These are phyloP conservation scores for Tortricodes alternella DNA, from an alignment of 2,888 invertebrate species.

Conservation along the genomic window DNA sequence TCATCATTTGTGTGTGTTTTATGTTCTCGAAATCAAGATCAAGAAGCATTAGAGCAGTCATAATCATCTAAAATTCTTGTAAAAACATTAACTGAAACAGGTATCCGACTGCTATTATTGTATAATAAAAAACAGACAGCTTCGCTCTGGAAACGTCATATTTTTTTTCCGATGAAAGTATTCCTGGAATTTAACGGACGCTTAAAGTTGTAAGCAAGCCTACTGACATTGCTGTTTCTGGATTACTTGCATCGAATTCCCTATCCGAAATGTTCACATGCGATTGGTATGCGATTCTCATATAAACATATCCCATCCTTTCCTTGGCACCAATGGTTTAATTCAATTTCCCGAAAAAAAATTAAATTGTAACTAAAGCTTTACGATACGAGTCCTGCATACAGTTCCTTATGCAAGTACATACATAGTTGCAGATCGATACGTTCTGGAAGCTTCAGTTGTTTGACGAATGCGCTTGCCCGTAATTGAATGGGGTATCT, in stretches of 20 bases:
- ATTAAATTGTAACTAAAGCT: background rate
- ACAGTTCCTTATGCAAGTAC: constrained; percentile 6
- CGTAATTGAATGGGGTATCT: constrained; percentile 18
- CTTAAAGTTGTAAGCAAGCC: too few species aligned
- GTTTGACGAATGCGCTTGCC: constrained; percentile 31
- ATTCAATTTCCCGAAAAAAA: too few species aligned
- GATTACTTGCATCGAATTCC: too few species aligned
- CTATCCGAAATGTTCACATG: too few species aligned
- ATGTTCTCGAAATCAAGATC: background rate
- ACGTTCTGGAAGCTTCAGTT: constrained; percentile 21
- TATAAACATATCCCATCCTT: too few species aligned
- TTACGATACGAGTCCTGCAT: background rate
- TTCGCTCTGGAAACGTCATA: background rate
- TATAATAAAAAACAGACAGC: too few species aligned
- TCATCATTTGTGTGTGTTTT: too few species aligned
- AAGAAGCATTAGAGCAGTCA: background rate
- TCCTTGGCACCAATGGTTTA: too few species aligned
- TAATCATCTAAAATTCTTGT: background rate
- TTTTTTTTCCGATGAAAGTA: background rate
- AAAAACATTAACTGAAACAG: background rate
- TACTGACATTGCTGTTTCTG: too few species aligned
- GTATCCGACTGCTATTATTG: background rate
- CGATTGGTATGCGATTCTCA: too few species aligned
- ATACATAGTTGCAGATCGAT: constrained; percentile 11
- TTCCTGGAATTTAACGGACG: background rate